Percentiles rank a stretch among this genome's conserved stretches.
phyloP scores from a whole-genome alignment of 2,797 vertebrate species.

The Tangara arthus region DNA sequence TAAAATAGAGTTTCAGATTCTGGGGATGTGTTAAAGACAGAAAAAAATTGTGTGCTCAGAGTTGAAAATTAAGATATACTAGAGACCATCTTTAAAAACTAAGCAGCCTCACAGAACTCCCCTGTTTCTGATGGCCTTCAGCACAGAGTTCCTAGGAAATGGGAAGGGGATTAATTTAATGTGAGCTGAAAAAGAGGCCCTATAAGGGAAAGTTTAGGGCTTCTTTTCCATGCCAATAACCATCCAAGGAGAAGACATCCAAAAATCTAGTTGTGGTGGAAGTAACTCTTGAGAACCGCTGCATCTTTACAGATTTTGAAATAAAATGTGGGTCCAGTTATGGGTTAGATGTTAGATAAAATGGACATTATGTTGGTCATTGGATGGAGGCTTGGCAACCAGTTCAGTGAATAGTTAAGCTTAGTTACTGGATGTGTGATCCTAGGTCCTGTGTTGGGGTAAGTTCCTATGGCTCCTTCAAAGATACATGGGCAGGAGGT shows the following conservation, averaged over 20 bases:
- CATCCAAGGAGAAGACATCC: background rate
- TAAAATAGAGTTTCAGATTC: slow-evolving; percentile 38
- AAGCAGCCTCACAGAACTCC: background rate
- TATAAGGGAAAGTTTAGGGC: background rate
- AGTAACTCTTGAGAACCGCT: background rate
- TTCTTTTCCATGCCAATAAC: background rate
- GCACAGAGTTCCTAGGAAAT: background rate
- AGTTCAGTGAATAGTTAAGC: background rate
- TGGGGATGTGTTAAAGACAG: background rate
- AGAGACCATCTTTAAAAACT: background rate
- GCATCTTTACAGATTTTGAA: background rate
- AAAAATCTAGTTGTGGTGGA: background rate
- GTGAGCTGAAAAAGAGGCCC: background rate
- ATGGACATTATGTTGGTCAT: background rate
- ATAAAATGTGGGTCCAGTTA: background rate
- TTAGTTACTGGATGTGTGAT: background rate
- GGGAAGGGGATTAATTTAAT: background rate
- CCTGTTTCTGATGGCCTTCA: background rate
- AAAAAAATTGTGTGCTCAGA: background rate
- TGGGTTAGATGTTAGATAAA: background rate
- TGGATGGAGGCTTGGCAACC: background rate
- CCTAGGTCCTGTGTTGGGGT: background rate
- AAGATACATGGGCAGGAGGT: background rate
- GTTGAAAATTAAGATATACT: background rate
- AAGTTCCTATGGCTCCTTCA: background rate